Conservation (phyloP, 2,113 vertebrate species). For the Erythrolamprus reginae region DNA sequence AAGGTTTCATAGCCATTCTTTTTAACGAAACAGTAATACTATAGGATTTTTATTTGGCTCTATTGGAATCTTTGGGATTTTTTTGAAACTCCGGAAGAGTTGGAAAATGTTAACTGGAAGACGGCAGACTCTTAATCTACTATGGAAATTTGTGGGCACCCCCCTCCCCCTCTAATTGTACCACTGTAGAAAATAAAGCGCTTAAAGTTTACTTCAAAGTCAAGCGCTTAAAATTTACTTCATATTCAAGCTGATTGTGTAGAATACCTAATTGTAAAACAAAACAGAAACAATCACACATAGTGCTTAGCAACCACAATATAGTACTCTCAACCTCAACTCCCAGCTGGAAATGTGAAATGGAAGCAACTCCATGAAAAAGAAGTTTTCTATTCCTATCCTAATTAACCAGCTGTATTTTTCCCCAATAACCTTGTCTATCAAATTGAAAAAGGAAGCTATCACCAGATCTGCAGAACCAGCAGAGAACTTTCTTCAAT, state of each 20-base stretch:
- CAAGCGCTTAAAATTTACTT: not conserved
- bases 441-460: not conserved
- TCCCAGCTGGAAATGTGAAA: too few species aligned
- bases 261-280: not conserved
- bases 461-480: not conserved
- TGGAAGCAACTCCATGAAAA: not conserved
- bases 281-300: not conserved
- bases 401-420: not conserved
- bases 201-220: not conserved
- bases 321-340: not conserved
- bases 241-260: not conserved
- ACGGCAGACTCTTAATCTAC: not conserved
- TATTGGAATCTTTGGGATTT: not conserved
- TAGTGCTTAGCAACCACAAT: not conserved
- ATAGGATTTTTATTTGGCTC: not conserved
- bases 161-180: too few species aligned
- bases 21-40: not conserved
- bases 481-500: not conserved
- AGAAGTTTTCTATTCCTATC: not conserved
- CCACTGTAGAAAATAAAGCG: not conserved
- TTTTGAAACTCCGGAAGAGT: not conserved
- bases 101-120: not conserved
- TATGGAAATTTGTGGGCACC: not conserved
- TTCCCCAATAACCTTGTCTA: not conserved
- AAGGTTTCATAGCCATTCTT: not conserved